Percentiles rank a stretch among this genome's conserved stretches.
These are phyloP conservation scores for Oreotragus oreotragus DNA, from an alignment of 2,113 vertebrate genomes.

Conservation along the genomic window DNA sequence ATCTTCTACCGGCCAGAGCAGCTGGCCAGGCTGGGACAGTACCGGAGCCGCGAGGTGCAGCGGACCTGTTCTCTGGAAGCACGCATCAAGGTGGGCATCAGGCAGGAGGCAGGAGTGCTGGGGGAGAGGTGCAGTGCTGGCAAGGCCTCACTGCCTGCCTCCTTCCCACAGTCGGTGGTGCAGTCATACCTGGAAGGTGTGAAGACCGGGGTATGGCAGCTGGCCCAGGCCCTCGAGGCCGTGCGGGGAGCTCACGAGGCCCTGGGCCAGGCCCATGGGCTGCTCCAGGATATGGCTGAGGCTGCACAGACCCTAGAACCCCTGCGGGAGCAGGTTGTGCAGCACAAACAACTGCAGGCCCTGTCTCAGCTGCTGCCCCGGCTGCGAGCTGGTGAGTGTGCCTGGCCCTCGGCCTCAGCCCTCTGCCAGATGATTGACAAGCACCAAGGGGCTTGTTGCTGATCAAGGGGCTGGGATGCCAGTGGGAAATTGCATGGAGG, in stretches of 20 bases:
- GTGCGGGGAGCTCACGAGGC: slow-evolving; percentile 81
- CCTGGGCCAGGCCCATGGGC: slow-evolving; percentile 79
- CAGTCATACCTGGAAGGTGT: slow-evolving; percentile 97
- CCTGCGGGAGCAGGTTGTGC: slow-evolving; percentile 80
- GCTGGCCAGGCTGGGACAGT: slow-evolving; percentile 89
- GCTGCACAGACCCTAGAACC: slow-evolving; percentile 78
- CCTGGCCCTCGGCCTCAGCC: not conserved
- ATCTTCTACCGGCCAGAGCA: slow-evolving; percentile 93
- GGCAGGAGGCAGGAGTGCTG: not conserved
- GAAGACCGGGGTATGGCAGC: slow-evolving; percentile 88
- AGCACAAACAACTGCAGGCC: slow-evolving; percentile 87
- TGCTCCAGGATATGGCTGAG: slow-evolving; percentile 78
- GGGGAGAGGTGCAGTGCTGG: not conserved
- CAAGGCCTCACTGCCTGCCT: not conserved
- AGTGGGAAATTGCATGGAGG: not conserved
- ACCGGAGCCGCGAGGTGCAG: slow-evolving; percentile 91
- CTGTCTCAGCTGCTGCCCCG: slow-evolving; percentile 91
- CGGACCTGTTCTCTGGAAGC: slow-evolving; percentile 92
- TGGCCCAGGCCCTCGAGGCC: slow-evolving; percentile 83
- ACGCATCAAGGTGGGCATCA: slow-evolving; percentile 89
- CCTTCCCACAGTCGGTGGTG: slow-evolving; percentile 86
- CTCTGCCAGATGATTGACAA: not conserved
- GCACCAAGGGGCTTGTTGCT: no score
- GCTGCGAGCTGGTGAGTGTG: slow-evolving; percentile 88
- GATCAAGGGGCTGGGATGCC: not conserved